Evolutionary conservation across 2,797 vertebrate genomes (phyloP).

Genomic region (Dipus sagitta): DNA sequence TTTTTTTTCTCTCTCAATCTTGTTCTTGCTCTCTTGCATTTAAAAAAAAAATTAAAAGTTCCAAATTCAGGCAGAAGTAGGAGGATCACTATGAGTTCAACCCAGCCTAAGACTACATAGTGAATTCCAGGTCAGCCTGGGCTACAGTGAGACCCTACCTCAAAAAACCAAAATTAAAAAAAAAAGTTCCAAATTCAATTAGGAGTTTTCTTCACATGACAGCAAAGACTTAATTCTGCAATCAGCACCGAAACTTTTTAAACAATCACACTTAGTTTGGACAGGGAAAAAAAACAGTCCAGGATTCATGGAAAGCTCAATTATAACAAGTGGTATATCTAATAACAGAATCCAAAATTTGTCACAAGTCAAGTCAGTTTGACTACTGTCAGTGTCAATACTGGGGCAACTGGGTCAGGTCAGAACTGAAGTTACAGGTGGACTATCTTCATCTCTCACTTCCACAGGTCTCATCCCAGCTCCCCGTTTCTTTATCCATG

Average conservation of each 20-base stretch:
- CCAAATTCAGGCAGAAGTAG: too few species aligned
- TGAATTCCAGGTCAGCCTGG: too few species aligned
- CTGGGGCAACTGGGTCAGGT: neutral
- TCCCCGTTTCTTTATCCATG: constrained; percentile 16
- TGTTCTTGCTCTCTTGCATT: too few species aligned
- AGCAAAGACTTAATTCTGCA: neutral
- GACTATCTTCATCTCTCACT: neutral
- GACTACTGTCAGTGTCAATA: neutral
- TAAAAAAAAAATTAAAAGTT: too few species aligned
- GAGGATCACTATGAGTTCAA: too few species aligned
- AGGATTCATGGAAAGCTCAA: neutral
- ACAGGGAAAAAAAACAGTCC: neutral
- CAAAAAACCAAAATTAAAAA: too few species aligned
- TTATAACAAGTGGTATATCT: neutral
- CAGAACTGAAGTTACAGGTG: neutral
- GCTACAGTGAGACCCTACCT: too few species aligned
- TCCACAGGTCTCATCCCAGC: neutral
- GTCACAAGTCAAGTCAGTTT: neutral
- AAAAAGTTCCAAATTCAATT: neutral
- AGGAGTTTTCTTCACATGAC: neutral
- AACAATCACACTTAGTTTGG: neutral
- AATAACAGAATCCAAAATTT: neutral
- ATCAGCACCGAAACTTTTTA: neutral
- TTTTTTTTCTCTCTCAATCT: too few species aligned
- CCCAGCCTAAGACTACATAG: too few species aligned